These are phyloP conservation scores for Phalacrocorax aristotelis DNA, from an alignment of 2,113 vertebrate species.

Conservation along the genomic window DNA sequence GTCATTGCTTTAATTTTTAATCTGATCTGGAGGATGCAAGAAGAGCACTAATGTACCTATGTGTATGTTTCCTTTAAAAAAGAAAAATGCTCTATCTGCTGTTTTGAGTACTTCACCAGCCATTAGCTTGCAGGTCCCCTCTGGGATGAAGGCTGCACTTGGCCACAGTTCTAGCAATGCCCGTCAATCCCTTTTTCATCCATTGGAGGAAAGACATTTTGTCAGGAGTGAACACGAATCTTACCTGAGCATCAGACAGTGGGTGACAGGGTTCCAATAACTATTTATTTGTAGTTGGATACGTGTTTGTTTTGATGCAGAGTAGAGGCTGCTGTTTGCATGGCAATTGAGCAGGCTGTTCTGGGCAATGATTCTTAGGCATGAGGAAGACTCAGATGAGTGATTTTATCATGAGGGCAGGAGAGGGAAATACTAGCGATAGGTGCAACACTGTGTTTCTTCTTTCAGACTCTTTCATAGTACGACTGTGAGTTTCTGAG, in stretches of 20 bases:
- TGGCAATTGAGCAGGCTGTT: slow-evolving; percentile 17
- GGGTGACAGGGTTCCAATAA: neutral
- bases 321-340: neutral
- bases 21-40: neutral
- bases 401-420: neutral
- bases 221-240: neutral
- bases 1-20: neutral
- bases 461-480: slow-evolving; percentile 27
- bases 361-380: neutral
- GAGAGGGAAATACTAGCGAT: neutral
- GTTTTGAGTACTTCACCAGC: neutral
- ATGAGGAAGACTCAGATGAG: neutral
- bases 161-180: neutral
- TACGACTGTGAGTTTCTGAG: slow-evolving; percentile 48
- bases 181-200: neutral
- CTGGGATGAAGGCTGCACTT: neutral
- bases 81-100: neutral
- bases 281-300: neutral
- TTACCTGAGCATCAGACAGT: neutral
- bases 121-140: neutral
- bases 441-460: neutral
- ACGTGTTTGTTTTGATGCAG: slow-evolving; percentile 1
- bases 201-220: neutral
- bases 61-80: neutral
- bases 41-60: neutral